Evolutionary conservation across 2,113 vertebrate genomes (phyloP).

Genomic region (Electrona antarctica): DNA sequence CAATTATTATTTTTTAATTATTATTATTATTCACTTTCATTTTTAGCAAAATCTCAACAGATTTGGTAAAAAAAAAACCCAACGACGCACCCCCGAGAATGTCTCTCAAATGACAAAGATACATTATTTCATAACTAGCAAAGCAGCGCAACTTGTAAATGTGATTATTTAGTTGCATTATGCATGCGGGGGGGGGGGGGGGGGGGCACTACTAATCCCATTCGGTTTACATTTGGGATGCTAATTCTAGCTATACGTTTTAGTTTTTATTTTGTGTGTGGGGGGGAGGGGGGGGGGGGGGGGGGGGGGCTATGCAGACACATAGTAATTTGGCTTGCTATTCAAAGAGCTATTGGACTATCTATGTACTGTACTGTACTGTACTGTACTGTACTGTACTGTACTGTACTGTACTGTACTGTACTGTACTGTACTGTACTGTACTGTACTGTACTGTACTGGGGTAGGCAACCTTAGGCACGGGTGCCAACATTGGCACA

Average conservation of each 20-base stretch:
- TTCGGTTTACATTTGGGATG: constrained; percentile 74
- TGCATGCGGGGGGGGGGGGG: constrained; percentile 73
- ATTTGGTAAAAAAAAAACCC: constrained; percentile 90
- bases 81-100: constrained; percentile 65
- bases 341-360: constrained; percentile 33
- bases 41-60: constrained; percentile 95
- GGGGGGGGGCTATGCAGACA: too few species aligned
- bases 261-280: too few species aligned
- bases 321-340: constrained; percentile 29
- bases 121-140: constrained; percentile 78
- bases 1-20: constrained; percentile 70
- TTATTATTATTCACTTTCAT: constrained; percentile 62
- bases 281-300: too few species aligned
- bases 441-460: too few species aligned
- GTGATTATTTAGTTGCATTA: constrained; percentile 62
- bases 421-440: too few species aligned
- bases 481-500: too few species aligned
- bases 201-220: constrained; percentile 41
- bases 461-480: too few species aligned
- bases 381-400: too few species aligned
- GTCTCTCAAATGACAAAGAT: constrained; percentile 73
- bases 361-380: too few species aligned
- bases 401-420: too few species aligned
- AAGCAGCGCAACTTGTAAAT: constrained; percentile 59
- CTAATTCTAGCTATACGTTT: constrained; percentile 70